Evolutionary conservation across 2,113 vertebrate species (phyloP), one percentile per base, ranked within the genome.

Genomic region (Potamarius usumacintae): DNA sequence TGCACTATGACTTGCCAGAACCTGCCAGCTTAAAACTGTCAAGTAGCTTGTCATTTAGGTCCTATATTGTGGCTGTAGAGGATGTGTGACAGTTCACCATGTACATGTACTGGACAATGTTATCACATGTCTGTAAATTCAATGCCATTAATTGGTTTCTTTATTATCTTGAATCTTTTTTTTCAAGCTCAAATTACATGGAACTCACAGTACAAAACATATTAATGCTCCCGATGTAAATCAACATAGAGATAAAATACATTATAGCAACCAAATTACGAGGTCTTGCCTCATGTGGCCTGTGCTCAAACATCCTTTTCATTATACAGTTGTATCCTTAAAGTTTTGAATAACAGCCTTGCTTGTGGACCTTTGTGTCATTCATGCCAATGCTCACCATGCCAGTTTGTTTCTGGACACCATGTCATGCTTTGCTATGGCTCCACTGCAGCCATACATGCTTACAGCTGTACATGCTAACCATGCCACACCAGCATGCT

Each of bases 1-100:
- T 88, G 89, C 69, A 63, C 62, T 90, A 71, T 85, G 86, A 89
- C 18, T 77, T 87, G 57, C 84, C 22, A 69, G 69, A 67, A 42
- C 27, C 81, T 71, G 80, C 34, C 69, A 55, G 30, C 52, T 72
- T 71, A 78, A 48, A 50, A 84, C 18, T 69, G 81, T 84, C 50
- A 69, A 71, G 34, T 80, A 77, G 79, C 58, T 83, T 82, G 72
- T 65, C 67, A 57, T 86, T 57, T 58, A 79, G 88, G 71, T 80
- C 71, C 72, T 77, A 67, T 83, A 86, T 79, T 83, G 72, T 77
- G 81, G 71, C 58, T 86, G 69, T 69, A 25, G 63, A 84, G 67
- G 55, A 76, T 88, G 63, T 84, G 20, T 89, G 57, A 34, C 20
- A 81, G 57, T 80, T 71, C 34, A 82, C 18, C 42, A 52, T 87